phyloP scores from a whole-genome alignment of 2,888 invertebrate genomes.

The Hipparchia semele region DNA sequence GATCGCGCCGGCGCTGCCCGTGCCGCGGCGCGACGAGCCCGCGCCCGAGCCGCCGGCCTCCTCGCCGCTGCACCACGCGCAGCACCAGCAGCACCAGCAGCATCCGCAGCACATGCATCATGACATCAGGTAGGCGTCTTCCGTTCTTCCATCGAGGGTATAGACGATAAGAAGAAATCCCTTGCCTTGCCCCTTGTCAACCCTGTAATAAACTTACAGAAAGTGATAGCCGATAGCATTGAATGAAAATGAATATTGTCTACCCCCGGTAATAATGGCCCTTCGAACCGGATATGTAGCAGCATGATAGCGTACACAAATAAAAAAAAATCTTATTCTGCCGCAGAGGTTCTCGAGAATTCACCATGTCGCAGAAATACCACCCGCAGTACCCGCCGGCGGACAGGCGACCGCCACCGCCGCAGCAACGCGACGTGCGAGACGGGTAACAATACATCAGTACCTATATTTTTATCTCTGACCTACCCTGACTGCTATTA shows the following conservation, averaged over 20 bases:
- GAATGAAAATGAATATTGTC: too few species aligned
- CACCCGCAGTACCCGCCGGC: conserved; percentile 54
- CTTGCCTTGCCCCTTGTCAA: too few species aligned
- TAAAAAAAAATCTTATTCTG: background rate
- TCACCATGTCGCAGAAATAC: conserved; percentile 62
- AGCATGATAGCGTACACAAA: too few species aligned
- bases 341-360: conserved; percentile 48
- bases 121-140: conserved; percentile 47
- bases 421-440: conserved; percentile 51
- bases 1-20: conserved; percentile 93
- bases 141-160: background rate
- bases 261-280: background rate
- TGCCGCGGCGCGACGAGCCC: conserved; percentile 83
- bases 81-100: conserved; percentile 55
- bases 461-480: too few species aligned
- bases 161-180: too few species aligned
- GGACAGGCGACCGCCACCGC: conserved; percentile 27
- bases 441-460: conserved; percentile 48
- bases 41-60: conserved; percentile 56
- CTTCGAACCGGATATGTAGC: background rate
- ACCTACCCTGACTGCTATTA: too few species aligned
- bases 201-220: too few species aligned
- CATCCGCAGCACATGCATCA: conserved; percentile 62
- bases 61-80: conserved; percentile 53
- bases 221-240: too few species aligned